Evolutionary conservation across 2,797 vertebrate genomes (phyloP).

Genomic region (Pseudopleuronectes americanus): DNA sequence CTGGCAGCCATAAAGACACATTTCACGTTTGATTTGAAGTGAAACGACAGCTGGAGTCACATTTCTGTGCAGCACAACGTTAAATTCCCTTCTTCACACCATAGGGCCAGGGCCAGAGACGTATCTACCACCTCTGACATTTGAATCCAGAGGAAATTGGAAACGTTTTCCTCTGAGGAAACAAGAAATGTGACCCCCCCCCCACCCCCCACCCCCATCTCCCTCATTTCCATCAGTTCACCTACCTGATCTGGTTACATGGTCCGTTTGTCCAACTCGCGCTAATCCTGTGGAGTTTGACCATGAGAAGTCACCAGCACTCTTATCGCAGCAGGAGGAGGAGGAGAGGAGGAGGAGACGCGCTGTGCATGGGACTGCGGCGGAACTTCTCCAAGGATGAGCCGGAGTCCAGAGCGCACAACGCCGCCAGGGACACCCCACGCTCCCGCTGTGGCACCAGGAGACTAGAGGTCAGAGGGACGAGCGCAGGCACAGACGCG

Average conservation of each 20-base stretch:
- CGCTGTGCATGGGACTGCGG: constrained; percentile 56
- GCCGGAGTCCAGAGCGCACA: constrained; percentile 58
- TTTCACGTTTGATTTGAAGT: constrained; percentile 5
- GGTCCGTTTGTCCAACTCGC: constrained; percentile 49
- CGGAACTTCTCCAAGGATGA: constrained; percentile 64
- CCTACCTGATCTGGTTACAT: constrained; percentile 73
- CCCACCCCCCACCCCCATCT: not conserved
- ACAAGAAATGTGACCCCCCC: not conserved
- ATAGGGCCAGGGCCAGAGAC: constrained; percentile 7
- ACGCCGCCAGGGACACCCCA: constrained; percentile 10
- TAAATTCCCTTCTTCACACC: not conserved
- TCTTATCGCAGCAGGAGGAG: constrained; percentile 30
- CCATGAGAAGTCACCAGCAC: constrained; percentile 50
- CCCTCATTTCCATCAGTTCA: not conserved
- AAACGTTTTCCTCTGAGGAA: not conserved
- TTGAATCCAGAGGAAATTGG: not conserved
- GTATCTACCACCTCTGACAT: constrained; percentile 8
- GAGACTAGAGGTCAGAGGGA: constrained; percentile 41
- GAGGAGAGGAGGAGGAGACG: constrained; percentile 32
- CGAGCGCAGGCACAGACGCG: constrained; percentile 8
- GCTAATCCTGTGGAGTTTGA: constrained; percentile 59
- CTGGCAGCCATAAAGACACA: constrained; percentile 22
- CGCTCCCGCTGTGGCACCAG: constrained; percentile 14
- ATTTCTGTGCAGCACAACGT: not conserved
- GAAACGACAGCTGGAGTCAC: not conserved